Evolutionary conservation across 1,140 invertebrate species (phyloP).

Genomic region (Leptinotarsa undecemlineata): DNA sequence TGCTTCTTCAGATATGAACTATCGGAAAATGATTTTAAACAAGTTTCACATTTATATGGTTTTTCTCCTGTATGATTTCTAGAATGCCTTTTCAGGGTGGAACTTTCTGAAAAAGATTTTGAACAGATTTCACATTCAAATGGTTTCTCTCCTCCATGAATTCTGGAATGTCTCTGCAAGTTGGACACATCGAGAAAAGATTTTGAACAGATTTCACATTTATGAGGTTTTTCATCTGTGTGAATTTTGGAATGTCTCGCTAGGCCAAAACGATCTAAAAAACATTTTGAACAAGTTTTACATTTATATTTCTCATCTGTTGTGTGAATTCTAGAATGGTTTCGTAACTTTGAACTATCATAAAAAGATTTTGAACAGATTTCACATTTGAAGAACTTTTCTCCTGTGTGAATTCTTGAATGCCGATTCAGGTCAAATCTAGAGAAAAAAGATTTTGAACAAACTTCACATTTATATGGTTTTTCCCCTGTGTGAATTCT

Average conservation of each 20-base stretch:
- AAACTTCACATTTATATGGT: too few relatives aligned
- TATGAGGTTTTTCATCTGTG: slow-evolving; percentile 65
- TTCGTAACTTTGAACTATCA: background rate
- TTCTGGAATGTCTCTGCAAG: background rate
- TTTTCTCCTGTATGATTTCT: background rate
- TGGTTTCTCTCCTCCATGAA: background rate
- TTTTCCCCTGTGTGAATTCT: too few relatives aligned
- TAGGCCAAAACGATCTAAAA: slow-evolving; percentile 56
- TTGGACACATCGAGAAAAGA: background rate
- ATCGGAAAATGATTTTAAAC: background rate
- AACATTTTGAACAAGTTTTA: slow-evolving; percentile 73
- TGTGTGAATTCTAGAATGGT: slow-evolving; percentile 54
- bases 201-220: slow-evolving; percentile 7
- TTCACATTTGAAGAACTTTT: slow-evolving; percentile 56
- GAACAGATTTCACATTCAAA: background rate
- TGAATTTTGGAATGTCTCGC: background rate
- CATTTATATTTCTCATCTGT: slow-evolving; percentile 70
- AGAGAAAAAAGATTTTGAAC: slow-evolving; percentile 52
- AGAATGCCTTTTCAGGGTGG: background rate
- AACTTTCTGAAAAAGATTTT: background rate
- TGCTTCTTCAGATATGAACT: background rate
- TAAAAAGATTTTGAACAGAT: background rate
- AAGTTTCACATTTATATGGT: slow-evolving; percentile 1
- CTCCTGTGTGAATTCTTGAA: slow-evolving; percentile 36
- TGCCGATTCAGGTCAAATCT: slow-evolving; percentile 22